Conservation (phyloP, 2,797 vertebrate genomes). For the Phalanger gymnotis region DNA sequence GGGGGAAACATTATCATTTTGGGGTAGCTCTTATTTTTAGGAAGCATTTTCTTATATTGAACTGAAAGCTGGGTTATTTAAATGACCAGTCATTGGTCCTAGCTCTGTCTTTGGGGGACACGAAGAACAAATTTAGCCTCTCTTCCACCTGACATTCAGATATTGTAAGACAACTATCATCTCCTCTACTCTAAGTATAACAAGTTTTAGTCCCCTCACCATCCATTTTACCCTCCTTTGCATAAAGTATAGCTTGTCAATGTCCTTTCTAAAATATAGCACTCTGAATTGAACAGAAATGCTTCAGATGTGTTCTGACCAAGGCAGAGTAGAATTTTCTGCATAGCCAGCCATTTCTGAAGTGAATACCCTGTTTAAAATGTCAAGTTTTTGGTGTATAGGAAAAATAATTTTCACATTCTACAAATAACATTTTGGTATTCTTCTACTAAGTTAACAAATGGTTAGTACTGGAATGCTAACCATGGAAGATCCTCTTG, state of each 20-base stretch:
- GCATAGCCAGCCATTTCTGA: neutral
- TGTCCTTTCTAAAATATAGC: neutral
- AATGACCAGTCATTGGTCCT: neutral
- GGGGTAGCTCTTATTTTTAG: neutral
- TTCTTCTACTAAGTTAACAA: conserved; percentile 48
- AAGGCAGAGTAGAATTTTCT: neutral
- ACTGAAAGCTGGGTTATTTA: neutral
- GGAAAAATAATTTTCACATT: neutral
- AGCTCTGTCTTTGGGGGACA: too few relatives aligned
- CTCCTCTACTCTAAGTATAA: neutral
- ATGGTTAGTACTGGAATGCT: conserved; percentile 56
- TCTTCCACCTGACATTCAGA: neutral
- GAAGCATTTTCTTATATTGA: neutral
- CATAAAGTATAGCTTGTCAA: neutral
- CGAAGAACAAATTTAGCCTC: neutral
- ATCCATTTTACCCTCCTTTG: neutral
- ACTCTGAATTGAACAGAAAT: neutral
- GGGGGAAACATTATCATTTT: neutral
- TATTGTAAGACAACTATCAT: neutral
- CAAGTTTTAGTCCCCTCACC: too few relatives aligned
- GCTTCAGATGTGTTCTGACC: neutral
- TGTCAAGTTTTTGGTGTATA: neutral
- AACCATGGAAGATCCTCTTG: conserved; percentile 58
- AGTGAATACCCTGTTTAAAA: neutral
- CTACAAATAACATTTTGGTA: conserved; percentile 37